phyloP scores from a whole-genome alignment of 2,888 invertebrate genomes.

The Colostygia pectinataria region DNA sequence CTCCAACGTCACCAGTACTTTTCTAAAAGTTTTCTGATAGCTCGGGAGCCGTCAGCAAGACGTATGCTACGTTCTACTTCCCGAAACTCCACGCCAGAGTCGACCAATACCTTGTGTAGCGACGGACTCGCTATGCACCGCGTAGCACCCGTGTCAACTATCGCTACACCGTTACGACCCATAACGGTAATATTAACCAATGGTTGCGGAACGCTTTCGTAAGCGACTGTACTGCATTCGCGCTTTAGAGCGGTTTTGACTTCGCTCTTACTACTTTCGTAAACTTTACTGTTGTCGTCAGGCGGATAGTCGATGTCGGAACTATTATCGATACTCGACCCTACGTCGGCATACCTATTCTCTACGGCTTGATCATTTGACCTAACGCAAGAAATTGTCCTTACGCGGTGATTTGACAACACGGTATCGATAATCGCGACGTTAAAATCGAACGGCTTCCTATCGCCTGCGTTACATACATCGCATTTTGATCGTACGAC shows the following conservation, averaged over 20 bases:
- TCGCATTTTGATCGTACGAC: background rate
- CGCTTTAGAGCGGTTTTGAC: too few relatives aligned
- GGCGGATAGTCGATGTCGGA: background rate
- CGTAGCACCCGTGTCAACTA: too few relatives aligned
- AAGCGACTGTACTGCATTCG: too few relatives aligned
- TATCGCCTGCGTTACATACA: background rate
- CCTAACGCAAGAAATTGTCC: background rate
- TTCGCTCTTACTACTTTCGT: too few relatives aligned
- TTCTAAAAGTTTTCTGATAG: too few relatives aligned
- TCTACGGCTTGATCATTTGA: background rate
- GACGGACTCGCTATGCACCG: background rate
- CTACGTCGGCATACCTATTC: background rate
- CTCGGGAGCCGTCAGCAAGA: background rate
- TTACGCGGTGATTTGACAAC: background rate
- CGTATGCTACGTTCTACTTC: background rate
- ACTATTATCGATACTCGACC: background rate
- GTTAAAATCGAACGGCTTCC: background rate
- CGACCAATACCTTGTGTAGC: background rate
- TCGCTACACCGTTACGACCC: too few relatives aligned
- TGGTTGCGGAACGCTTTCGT: too few relatives aligned
- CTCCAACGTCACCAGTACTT: background rate
- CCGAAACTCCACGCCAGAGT: background rate
- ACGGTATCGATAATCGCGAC: background rate
- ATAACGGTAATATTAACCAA: too few relatives aligned
- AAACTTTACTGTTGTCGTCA: too few relatives aligned